These are phyloP conservation scores for Aquatica leii DNA, from an alignment of 2,888 invertebrate genomes.

Conservation along the genomic window DNA sequence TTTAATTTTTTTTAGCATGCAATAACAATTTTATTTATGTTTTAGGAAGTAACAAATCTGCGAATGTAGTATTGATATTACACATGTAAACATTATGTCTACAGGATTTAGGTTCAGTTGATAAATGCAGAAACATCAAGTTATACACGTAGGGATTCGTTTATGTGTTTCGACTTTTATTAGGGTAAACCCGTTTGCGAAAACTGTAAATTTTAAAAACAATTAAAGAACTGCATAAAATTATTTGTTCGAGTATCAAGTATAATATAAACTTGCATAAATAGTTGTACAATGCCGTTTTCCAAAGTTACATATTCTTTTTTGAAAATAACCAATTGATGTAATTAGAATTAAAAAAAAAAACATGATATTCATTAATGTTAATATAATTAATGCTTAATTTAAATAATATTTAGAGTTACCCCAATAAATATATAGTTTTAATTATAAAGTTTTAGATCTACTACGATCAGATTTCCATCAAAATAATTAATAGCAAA, in stretches of 20 bases:
- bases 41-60: no score
- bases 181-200: slow-evolving; percentile 20
- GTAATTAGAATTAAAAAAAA: no score
- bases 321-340: no score
- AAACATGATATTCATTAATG: no score
- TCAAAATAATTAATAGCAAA: slow-evolving; percentile 4
- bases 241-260: no score
- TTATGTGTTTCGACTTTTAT: slow-evolving; percentile 23
- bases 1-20: no score
- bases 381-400: no score
- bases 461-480: background rate
- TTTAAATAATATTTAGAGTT: no score
- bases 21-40: no score
- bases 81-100: slow-evolving; percentile 7
- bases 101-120: slow-evolving; percentile 13
- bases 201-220: slow-evolving; percentile 22
- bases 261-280: no score
- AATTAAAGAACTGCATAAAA: slow-evolving; percentile 24
- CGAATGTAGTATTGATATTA: background rate
- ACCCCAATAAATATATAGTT: background rate
- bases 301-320: no score
- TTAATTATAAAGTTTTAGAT: slow-evolving; percentile 7
- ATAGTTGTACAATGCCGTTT: no score
- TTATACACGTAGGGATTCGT: slow-evolving; percentile 19
- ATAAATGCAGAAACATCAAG: slow-evolving; percentile 24